Base-by-base conservation (phyloP, 2,113 vertebrate species). In the Mola mola region DNA sequence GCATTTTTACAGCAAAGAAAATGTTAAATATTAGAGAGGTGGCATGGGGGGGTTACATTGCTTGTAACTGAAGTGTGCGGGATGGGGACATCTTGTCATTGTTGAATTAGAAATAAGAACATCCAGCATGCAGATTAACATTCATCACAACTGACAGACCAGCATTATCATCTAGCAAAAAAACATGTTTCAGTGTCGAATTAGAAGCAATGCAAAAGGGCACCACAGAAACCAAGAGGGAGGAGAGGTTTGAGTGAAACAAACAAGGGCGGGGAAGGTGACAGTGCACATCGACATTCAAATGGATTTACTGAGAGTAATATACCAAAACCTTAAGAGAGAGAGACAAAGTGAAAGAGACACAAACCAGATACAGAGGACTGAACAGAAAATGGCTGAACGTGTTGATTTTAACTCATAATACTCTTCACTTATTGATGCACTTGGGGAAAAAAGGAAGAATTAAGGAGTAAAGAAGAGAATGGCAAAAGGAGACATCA, bases 401-500 rank as follows among this genome's bases (percentile, higher is more conserved):
- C 42, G 61, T 61, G 53, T 70, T 42, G 70, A 65, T 62, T 67
- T 48, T n/a, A 38, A 40, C 61, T 60, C 34, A 81, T n/a, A 83
- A 72, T 22, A 78, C 56, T 63, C 48, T 78, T 85, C 63, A 84
- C 65, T 80, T 17, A 63, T 51, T 46, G 62, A 83, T 82, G 80
- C 76, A 71, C 51, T 82, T 67, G 15, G 31, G 7, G 9, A 76
- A 70, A 42, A 15, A 60, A 52, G 55, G 29, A 48, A 74, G 29
- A 71, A 79, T 66, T 74, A 79, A 58, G 58, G 63, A 57, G 76
- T 80, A 75, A 82, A 60, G 67, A 82, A 78, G 71, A 82, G 50
- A 93, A 94, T 91, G 94, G 94, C 90, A 94, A 94, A 93, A 94
- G 90, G 93, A 93, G 91, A 95, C 96, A 98, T 97, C 95, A 97